Evolutionary conservation across 2,888 invertebrate species (phyloP).

Genomic region (Lasioglossum lativentre): DNA sequence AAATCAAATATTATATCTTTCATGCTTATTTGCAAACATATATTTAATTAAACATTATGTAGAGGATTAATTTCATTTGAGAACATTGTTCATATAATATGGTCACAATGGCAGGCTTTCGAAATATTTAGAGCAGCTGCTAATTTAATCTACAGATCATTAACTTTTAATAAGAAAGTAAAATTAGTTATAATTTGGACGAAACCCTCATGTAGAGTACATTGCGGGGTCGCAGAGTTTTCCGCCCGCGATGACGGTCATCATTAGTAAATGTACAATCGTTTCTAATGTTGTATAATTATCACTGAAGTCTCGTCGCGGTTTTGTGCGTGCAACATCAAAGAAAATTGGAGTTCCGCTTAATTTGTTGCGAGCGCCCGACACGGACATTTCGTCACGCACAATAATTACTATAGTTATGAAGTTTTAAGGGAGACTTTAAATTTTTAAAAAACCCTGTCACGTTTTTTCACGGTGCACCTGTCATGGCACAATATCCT

Average conservation of each 20-base stretch:
- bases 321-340: constrained; percentile 54
- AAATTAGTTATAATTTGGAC: background rate
- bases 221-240: background rate
- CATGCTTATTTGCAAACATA: background rate
- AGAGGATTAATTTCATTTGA: background rate
- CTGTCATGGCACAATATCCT: constrained; percentile 21
- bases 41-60: background rate
- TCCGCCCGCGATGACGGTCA: background rate
- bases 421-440: constrained; percentile 47
- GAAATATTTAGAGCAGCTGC: background rate
- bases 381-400: constrained; percentile 31
- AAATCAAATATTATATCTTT: background rate
- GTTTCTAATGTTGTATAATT: constrained; percentile 44
- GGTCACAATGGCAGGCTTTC: background rate
- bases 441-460: constrained; percentile 25
- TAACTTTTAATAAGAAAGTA: background rate
- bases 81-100: too few species aligned
- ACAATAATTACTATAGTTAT: constrained; percentile 50
- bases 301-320: constrained; percentile 31
- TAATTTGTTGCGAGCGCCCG: constrained; percentile 42
- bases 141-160: background rate
- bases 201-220: background rate
- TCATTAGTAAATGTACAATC: constrained; percentile 29
- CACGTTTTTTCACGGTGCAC: constrained; percentile 10
- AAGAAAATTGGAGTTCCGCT: constrained; percentile 46